A percentile compares a stretch with the other conserved stretches of the same genome.
phyloP scores from a whole-genome alignment of 2,888 invertebrate species.

The Scaptomyza parva region DNA sequence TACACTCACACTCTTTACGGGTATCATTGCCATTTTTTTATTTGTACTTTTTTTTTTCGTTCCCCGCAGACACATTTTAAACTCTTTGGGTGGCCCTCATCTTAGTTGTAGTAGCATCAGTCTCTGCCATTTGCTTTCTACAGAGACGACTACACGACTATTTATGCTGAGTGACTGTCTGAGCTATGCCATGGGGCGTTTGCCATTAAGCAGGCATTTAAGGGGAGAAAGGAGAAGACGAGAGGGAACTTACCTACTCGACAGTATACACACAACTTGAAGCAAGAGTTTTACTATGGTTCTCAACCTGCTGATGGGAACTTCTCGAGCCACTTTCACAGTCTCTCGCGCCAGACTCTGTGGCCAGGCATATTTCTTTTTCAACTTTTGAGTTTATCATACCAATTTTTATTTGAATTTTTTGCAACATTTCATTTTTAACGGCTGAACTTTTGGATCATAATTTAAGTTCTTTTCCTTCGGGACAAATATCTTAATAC shows the following conservation, averaged over 20 bases:
- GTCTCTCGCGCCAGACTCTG: conserved; percentile 52
- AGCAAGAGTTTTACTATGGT: conserved; percentile 22
- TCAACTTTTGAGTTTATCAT: conserved; percentile 47
- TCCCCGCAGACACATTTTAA: conserved; percentile 60
- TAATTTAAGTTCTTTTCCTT: conserved; percentile 46
- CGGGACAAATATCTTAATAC: conserved; percentile 4
- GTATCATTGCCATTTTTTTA: conserved; percentile 45
- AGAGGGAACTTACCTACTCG: conserved; percentile 18
- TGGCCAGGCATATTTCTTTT: conserved; percentile 9
- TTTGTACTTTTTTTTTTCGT: conserved; percentile 13
- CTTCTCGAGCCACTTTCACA: conserved; percentile 50
- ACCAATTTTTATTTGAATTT: conserved; percentile 67
- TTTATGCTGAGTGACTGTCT: conserved; percentile 71
- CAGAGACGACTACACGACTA: conserved; percentile 28
- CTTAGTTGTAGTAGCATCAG: conserved; percentile 12
- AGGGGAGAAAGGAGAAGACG: not conserved
- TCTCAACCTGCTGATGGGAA: conserved; percentile 39
- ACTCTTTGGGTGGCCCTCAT: conserved; percentile 40
- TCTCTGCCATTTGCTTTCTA: conserved; percentile 49
- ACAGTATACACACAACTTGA: conserved; percentile 42
- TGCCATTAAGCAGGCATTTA: conserved; percentile 51
- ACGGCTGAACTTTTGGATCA: conserved; percentile 74
- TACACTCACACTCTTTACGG: conserved; percentile 9
- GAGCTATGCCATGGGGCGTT: conserved; percentile 24
- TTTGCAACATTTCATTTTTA: conserved; percentile 77